phyloP scores from a whole-genome alignment of 1,140 invertebrate genomes.

The Diploscapter pachys region DNA sequence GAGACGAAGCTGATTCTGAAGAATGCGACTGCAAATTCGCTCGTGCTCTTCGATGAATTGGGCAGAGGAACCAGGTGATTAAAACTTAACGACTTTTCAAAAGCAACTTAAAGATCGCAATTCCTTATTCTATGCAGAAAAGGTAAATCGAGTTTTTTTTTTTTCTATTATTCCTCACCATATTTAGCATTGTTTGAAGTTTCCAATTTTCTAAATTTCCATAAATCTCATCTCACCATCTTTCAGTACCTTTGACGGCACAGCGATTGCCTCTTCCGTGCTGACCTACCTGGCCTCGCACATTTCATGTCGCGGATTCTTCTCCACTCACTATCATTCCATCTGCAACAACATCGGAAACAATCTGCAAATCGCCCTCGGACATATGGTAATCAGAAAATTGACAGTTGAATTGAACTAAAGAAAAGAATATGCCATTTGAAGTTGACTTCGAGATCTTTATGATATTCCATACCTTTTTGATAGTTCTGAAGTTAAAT shows the following conservation, averaged over 20 bases:
- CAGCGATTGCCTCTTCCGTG: slow-evolving; percentile 85
- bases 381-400: slow-evolving; percentile 77
- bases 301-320: slow-evolving; percentile 76
- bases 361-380: slow-evolving; percentile 71
- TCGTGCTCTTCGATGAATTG: slow-evolving; percentile 90
- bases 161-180: no score
- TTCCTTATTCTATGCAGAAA: no score
- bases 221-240: no score
- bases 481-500: no score
- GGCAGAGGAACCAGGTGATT: slow-evolving; percentile 64
- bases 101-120: no score
- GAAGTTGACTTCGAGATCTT: no score
- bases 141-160: no score
- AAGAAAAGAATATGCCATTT: no score
- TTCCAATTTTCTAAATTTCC: no score
- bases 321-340: slow-evolving; percentile 94
- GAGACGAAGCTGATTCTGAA: slow-evolving; percentile 85
- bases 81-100: not conserved
- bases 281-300: slow-evolving; percentile 72
- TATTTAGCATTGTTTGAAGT: no score
- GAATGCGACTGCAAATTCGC: slow-evolving; percentile 79
- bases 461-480: no score
- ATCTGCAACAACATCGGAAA: slow-evolving; percentile 79
- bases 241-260: slow-evolving; percentile 80
- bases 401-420: no score